Percentiles rank a stretch among this genome's conserved stretches.
Evolutionary conservation across 2,797 vertebrate species (phyloP).

Genomic region (Paguma larvata): DNA sequence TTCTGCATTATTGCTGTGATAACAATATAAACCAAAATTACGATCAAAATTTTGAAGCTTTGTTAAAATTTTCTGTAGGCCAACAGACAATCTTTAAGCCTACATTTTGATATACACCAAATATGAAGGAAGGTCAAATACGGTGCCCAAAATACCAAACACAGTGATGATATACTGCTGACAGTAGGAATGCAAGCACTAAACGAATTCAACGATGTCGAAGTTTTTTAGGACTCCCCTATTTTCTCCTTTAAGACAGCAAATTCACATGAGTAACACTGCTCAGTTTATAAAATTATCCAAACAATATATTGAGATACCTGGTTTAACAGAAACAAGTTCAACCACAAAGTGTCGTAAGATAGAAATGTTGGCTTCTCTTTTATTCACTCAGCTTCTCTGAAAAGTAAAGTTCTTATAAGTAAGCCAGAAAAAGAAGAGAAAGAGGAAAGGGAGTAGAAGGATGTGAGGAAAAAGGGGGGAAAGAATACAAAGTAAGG

Average conservation of each 20-base stretch:
- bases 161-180: background rate
- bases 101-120: background rate
- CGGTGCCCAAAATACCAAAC: constrained; percentile 1
- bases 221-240: background rate
- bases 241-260: constrained; percentile 41
- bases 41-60: background rate
- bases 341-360: constrained; percentile 41
- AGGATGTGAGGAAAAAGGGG: background rate
- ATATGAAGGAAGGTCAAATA: constrained; percentile 42
- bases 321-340: constrained; percentile 31
- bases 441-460: constrained; percentile 48
- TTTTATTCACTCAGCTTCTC: constrained; percentile 51
- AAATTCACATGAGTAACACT: constrained; percentile 59
- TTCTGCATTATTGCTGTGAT: constrained; percentile 7
- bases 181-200: constrained; percentile 12
- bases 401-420: constrained; percentile 56
- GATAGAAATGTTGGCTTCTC: constrained; percentile 20
- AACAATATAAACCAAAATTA: constrained; percentile 44
- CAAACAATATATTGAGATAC: constrained; percentile 27
- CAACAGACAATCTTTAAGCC: constrained; percentile 36
- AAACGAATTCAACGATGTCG: background rate
- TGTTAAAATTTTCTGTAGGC: background rate
- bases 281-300: constrained; percentile 34
- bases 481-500: background rate
- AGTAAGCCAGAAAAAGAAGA: background rate